Conservation (phyloP, 1,140 invertebrate species). For the Polypedilum pembai region DNA sequence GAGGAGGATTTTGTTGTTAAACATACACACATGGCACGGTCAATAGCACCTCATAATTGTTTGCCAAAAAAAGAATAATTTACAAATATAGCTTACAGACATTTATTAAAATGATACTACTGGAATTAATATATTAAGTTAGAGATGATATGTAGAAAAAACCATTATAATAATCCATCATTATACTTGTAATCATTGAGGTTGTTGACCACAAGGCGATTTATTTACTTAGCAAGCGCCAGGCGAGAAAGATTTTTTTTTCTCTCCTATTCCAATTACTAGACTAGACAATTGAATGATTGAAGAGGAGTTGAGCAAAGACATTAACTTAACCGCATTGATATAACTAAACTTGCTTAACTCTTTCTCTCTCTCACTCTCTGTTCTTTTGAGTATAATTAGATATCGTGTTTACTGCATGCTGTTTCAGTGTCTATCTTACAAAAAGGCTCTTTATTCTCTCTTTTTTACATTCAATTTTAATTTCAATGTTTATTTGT, state of each 20-base stretch:
- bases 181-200: background rate
- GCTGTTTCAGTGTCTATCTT: background rate
- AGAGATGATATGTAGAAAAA: background rate
- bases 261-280: background rate
- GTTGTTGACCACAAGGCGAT: slow-evolving; percentile 2
- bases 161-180: background rate
- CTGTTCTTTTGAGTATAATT: background rate
- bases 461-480: background rate
- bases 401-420: slow-evolving; percentile 4
- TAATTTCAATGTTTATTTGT: background rate
- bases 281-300: background rate
- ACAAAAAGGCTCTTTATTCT: background rate
- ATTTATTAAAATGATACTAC: slow-evolving; percentile 11
- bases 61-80: background rate
- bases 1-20: background rate
- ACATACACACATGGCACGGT: background rate
- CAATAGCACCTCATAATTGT: background rate
- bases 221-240: slow-evolving; percentile 11
- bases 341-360: too few relatives aligned
- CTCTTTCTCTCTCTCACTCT: too few relatives aligned
- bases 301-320: background rate
- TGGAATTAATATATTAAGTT: background rate
- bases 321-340: background rate
- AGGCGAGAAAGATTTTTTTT: background rate
- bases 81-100: background rate